Conservation (phyloP, 2,797 vertebrate genomes). For the Mastacembelus armatus region DNA sequence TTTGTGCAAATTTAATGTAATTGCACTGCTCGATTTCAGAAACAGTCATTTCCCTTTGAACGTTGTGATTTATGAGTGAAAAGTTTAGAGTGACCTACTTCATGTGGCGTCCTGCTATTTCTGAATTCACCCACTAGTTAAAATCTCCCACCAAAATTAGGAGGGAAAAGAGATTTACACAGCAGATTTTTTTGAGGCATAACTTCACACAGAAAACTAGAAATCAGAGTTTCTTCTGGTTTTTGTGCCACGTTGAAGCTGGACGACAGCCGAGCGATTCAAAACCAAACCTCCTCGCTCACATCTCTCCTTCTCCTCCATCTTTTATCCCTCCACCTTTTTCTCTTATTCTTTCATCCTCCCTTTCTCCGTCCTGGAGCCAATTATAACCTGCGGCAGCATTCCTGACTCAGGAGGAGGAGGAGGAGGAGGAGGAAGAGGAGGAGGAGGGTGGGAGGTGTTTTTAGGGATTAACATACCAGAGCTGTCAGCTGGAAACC, state of each 20-base stretch:
- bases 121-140: neutral
- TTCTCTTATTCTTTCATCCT: slow-evolving; percentile 61
- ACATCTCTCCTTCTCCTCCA: slow-evolving; percentile 28
- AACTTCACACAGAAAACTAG: slow-evolving; percentile 2
- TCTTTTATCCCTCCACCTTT: slow-evolving; percentile 44
- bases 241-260: slow-evolving; percentile 4
- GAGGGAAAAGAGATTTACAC: neutral
- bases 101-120: neutral
- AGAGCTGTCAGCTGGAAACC: slow-evolving; percentile 67
- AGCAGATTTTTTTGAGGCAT: neutral
- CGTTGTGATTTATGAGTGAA: neutral
- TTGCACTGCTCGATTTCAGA: neutral
- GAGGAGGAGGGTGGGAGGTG: slow-evolving; percentile 40
- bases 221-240: slow-evolving; percentile 16
- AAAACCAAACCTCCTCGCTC: slow-evolving; percentile 48
- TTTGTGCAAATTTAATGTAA: neutral
- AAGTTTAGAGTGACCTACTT: slow-evolving; percentile 4
- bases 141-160: neutral
- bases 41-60: neutral
- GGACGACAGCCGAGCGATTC: slow-evolving; percentile 55
- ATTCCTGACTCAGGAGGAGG: slow-evolving; percentile 53
- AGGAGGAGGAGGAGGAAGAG: slow-evolving; percentile 18
- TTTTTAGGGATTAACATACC: slow-evolving; percentile 72
- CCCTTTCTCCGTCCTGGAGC: slow-evolving; percentile 59
- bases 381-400: slow-evolving; percentile 68